These are phyloP conservation scores for Leptoclinus maculatus DNA, from an alignment of 2,797 vertebrate species.

Conservation along the genomic window DNA sequence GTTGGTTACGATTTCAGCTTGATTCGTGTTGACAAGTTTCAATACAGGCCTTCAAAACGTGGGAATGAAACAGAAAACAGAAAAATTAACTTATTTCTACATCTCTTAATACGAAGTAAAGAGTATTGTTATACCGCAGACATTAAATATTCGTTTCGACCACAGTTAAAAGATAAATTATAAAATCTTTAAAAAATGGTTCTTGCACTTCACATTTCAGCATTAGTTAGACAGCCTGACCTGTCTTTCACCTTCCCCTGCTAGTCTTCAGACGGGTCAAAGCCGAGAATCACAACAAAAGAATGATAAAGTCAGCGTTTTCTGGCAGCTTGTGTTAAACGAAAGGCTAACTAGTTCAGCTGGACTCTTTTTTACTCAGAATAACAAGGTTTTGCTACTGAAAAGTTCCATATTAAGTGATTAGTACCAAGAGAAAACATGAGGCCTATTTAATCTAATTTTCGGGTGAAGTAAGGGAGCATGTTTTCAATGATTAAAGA, in stretches of 20 bases:
- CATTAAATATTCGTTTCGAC: slow-evolving; percentile 6
- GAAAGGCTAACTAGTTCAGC: slow-evolving; percentile 37
- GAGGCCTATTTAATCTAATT: slow-evolving; percentile 23
- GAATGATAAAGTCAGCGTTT: slow-evolving; percentile 93
- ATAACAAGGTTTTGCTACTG: background rate
- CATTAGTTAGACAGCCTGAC: slow-evolving; percentile 95
- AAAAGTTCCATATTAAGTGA: background rate
- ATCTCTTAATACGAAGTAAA: background rate
- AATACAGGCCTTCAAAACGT: background rate
- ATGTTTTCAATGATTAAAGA: background rate
- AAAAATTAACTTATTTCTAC: background rate
- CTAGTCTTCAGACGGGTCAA: slow-evolving; percentile 96
- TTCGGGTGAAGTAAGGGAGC: accelerated
- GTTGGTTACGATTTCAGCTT: background rate
- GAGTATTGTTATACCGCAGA: background rate
- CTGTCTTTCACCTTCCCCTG: slow-evolving; percentile 96
- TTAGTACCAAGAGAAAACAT: background rate
- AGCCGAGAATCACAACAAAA: slow-evolving; percentile 94
- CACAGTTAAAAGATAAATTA: background rate
- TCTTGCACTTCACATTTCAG: slow-evolving; percentile 84
- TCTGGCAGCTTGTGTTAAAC: slow-evolving; percentile 49
- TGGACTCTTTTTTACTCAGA: background rate
- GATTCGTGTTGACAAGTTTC: background rate
- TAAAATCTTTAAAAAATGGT: background rate
- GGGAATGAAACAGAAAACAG: background rate